These are phyloP conservation scores for Octodon degus DNA, from an alignment of 2,113 vertebrate species.

Conservation along the genomic window DNA sequence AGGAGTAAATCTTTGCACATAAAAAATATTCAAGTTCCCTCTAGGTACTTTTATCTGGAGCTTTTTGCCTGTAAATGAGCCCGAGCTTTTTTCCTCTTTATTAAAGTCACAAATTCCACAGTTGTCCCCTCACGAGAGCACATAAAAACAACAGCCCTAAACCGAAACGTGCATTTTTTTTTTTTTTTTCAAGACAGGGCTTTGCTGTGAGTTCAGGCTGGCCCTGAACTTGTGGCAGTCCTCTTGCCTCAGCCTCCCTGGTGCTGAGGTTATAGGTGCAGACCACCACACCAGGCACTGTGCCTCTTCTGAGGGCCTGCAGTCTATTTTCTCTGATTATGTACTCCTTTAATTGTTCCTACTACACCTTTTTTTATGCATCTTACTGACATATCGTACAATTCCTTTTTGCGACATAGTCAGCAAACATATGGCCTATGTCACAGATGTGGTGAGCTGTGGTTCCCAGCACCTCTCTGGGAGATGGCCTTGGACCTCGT, in stretches of 20 bases:
- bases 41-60: not conserved
- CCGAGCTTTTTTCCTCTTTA: not conserved
- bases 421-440: not conserved
- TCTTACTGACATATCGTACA: not conserved
- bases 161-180: not conserved
- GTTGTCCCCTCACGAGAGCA: not conserved
- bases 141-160: not conserved
- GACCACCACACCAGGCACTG: not conserved
- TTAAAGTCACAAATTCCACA: not conserved
- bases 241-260: not conserved
- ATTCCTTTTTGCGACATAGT: not conserved
- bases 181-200: not conserved
- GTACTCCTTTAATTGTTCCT: not conserved
- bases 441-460: not conserved
- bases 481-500: not conserved
- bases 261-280: not conserved
- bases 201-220: not conserved
- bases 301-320: not conserved
- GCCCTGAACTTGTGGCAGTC: not conserved
- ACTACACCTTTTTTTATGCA: not conserved
- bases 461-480: not conserved
- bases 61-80: not conserved
- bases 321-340: not conserved
- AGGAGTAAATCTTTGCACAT: not conserved
- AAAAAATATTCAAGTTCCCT: not conserved